Evolutionary conservation across 2,113 vertebrate genomes (phyloP).

Genomic region (Ceyx margarethae): DNA sequence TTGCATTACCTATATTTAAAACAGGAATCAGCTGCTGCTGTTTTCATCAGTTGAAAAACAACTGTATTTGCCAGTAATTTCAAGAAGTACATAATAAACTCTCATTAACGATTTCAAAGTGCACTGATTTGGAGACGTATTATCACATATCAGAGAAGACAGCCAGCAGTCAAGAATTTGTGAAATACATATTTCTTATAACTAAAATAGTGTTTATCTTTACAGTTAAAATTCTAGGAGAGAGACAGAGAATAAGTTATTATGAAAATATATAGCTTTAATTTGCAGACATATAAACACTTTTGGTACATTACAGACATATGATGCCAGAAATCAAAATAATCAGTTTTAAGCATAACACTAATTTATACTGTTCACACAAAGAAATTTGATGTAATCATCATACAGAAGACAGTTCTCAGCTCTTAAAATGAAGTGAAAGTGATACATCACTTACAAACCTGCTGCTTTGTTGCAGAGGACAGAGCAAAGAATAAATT

Average conservation of each 20-base stretch:
- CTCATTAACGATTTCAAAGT: not conserved
- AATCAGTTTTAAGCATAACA: slow-evolving; percentile 68
- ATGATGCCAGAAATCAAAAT: slow-evolving; percentile 70
- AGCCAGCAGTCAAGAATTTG: not conserved
- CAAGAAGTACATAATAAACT: not conserved
- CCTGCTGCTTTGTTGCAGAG: slow-evolving; percentile 60
- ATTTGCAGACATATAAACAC: slow-evolving; percentile 85
- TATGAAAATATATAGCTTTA: slow-evolving; percentile 87
- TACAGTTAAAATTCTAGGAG: slow-evolving; percentile 54
- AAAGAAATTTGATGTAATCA: slow-evolving; percentile 54
- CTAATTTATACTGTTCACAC: slow-evolving; percentile 69
- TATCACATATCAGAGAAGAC: not conserved
- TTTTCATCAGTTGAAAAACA: not conserved
- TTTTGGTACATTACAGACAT: slow-evolving; percentile 80
- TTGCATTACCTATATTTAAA: not conserved
- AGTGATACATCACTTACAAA: slow-evolving; percentile 65
- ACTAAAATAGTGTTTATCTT: not conserved
- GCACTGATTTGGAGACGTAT: not conserved
- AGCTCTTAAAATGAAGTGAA: slow-evolving; percentile 65
- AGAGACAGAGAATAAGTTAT: slow-evolving; percentile 56
- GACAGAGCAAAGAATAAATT: slow-evolving; percentile 66
- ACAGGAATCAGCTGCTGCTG: not conserved
- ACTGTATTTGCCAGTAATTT: not conserved
- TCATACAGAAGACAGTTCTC: slow-evolving; percentile 66
- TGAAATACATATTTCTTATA: not conserved